Evolutionary conservation across 2,888 invertebrate species (phyloP).

Genomic region (Abscondita cerata): DNA sequence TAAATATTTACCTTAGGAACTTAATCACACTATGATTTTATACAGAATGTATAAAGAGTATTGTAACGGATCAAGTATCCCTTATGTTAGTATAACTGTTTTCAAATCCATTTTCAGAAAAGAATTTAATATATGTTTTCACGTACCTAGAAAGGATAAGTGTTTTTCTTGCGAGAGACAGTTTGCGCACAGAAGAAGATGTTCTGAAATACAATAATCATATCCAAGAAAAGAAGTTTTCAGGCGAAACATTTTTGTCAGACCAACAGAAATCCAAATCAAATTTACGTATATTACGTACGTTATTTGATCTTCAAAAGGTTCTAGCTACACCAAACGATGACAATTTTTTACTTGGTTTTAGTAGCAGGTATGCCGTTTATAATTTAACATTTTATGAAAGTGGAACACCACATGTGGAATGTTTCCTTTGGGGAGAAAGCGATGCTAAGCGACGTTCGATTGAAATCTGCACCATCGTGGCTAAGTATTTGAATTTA

Average conservation of each 20-base stretch:
- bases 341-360: neutral
- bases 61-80: too few species aligned
- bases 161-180: too few species aligned
- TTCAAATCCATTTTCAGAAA: too few species aligned
- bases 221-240: neutral
- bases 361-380: neutral
- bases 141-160: too few species aligned
- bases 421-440: neutral
- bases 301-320: too few species aligned
- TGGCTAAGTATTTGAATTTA: neutral
- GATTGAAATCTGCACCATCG: neutral
- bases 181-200: neutral
- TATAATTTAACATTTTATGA: neutral
- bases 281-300: neutral
- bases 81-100: too few species aligned
- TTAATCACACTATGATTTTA: too few species aligned
- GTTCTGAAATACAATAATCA: too few species aligned
- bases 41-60: too few species aligned
- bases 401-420: neutral
- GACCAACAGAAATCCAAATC: too few species aligned
- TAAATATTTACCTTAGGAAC: too few species aligned
- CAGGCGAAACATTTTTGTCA: too few species aligned
- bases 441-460: neutral
- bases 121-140: neutral
- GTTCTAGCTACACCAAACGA: neutral